phyloP scores from a whole-genome alignment of 2,888 invertebrate genomes.

The Glaucopsyche alexis region DNA sequence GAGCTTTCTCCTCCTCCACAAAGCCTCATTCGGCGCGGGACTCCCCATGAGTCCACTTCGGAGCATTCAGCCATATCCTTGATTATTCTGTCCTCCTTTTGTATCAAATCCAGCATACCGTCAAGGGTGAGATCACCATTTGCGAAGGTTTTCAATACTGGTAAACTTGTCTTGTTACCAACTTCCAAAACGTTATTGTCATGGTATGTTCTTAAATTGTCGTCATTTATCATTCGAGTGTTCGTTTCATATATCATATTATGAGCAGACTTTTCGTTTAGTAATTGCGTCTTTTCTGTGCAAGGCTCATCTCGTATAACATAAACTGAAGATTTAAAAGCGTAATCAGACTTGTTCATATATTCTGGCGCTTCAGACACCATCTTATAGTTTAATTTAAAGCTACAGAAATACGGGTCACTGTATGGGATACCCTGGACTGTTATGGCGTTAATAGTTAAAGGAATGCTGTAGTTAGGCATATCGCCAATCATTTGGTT shows the following conservation, averaged over 20 bases:
- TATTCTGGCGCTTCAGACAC: slow-evolving; percentile 77
- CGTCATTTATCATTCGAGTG: slow-evolving; percentile 68
- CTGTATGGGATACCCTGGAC: slow-evolving; percentile 82
- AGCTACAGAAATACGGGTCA: slow-evolving; percentile 81
- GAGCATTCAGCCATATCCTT: slow-evolving; percentile 51
- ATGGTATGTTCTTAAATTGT: slow-evolving; percentile 66
- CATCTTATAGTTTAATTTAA: slow-evolving; percentile 81
- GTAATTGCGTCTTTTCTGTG: slow-evolving; percentile 64
- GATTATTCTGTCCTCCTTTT: slow-evolving; percentile 57
- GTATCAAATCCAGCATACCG: slow-evolving; percentile 67
- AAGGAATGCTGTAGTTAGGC: slow-evolving; percentile 81
- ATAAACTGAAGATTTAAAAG: slow-evolving; percentile 81
- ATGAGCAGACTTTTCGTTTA: slow-evolving; percentile 69
- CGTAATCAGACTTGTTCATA: slow-evolving; percentile 82
- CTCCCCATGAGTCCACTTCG: slow-evolving; percentile 77
- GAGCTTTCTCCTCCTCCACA: slow-evolving; percentile 91
- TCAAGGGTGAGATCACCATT: slow-evolving; percentile 76
- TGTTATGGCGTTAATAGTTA: slow-evolving; percentile 81
- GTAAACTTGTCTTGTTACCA: slow-evolving; percentile 51
- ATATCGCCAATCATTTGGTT: slow-evolving; percentile 80
- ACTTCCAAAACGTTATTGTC: slow-evolving; percentile 71
- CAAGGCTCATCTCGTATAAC: slow-evolving; percentile 77
- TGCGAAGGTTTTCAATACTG: slow-evolving; percentile 60
- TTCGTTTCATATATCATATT: slow-evolving; percentile 66
- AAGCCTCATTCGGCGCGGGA: slow-evolving; percentile 82